Base-by-base conservation (phyloP, 2,888 invertebrate species). In the Napeogenes sylphis region DNA sequence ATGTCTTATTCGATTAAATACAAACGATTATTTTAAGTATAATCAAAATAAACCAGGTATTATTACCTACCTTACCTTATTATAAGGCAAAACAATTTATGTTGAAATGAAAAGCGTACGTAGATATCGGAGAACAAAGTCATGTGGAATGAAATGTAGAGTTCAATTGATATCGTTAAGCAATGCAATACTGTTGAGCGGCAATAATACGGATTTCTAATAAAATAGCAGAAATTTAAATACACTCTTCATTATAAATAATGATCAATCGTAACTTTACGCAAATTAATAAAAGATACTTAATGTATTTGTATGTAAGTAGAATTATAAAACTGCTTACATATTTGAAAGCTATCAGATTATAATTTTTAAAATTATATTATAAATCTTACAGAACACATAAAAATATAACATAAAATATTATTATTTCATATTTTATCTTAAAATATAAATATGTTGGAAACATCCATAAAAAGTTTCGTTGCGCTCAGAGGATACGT, bases 171-270 rank as follows among this genome's bases (percentile, higher is more conserved):
- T 51, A 51, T 51, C 51, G 51, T 51, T 51, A 30, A 51, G 51
- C 51, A 51, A 51, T 51, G 51, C 51, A 51, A 51, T 51, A 51
- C 51, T 51, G 51, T 51, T 30, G 51, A 51, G 30, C 51, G 51
- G 8, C 51, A 51, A 51, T 51, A 30, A 30, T 30, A 12, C 51
- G 51, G 3, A 30, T 30, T 51, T 30, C 21, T 51, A 51, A 51
- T 30, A 51, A 30, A 30, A 51, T 30, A 8, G 30, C 12, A 51
- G 51, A 30, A 30, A 10, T 30, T 51, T 3, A 51, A 30, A 30
- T 51, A 51, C 1, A 8, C 21, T 51, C 51, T 30, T 30, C 30
- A 51, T 21, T 8, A 4, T 47, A 21, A 21, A 47, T 47, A 47
- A 14, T 8, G n/a, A 4, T 4, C 8, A 38, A 38, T 8, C 4